A percentile compares a stretch with the other conserved stretches of the same genome.
Evolutionary conservation across 2,113 vertebrate species (phyloP).

Genomic region (Hippopotamus amphibius): DNA sequence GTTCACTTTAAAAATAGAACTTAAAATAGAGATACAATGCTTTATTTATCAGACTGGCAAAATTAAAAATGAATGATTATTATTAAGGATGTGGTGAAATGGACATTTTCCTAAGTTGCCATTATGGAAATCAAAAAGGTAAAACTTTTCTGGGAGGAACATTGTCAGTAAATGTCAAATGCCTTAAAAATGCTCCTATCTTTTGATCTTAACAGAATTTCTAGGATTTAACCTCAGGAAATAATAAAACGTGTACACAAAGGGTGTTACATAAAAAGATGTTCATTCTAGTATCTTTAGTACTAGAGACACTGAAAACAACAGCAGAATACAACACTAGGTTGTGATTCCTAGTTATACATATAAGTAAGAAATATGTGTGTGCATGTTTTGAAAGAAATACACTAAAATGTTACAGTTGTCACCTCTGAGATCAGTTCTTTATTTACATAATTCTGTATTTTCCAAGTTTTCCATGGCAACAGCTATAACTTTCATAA

Average conservation of each 20-base stretch:
- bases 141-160: constrained; percentile 19
- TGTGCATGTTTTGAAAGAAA: background rate
- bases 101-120: background rate
- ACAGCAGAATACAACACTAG: background rate
- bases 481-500: background rate
- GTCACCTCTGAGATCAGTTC: constrained; percentile 2
- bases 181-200: constrained; percentile 18
- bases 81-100: constrained; percentile 31
- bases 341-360: background rate
- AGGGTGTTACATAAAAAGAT: background rate
- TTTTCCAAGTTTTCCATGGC: constrained; percentile 23
- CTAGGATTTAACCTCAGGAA: constrained; percentile 35
- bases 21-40: constrained; percentile 48
- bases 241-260: constrained; percentile 23
- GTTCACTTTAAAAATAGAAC: constrained; percentile 28
- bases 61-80: background rate
- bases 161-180: background rate
- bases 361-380: background rate
- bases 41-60: background rate
- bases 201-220: constrained; percentile 4
- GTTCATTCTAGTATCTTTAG: background rate
- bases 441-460: constrained; percentile 34
- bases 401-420: background rate
- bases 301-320: constrained; percentile 14
- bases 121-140: constrained; percentile 15